phyloP scores from a whole-genome alignment of 1,140 invertebrate species.

The Drosophila littoralis region DNA sequence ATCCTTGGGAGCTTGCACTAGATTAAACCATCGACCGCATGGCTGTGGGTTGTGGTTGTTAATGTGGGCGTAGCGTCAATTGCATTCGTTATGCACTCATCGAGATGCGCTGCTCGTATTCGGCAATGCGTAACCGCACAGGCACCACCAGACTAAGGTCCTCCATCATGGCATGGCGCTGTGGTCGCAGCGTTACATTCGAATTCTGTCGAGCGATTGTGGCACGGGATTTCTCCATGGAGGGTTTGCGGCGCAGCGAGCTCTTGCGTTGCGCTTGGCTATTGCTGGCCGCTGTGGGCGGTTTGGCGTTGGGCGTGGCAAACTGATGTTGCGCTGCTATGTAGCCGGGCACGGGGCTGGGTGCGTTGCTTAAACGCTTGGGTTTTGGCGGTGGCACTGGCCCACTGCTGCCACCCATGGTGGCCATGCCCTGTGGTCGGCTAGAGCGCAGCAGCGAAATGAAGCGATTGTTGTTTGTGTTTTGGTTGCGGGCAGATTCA shows the following conservation, averaged over 20 bases:
- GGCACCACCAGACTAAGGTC: conserved; percentile 76
- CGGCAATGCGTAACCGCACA: conserved; percentile 72
- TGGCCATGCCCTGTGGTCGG: conserved; percentile 53
- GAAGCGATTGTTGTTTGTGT: conserved; percentile 51
- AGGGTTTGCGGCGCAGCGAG: conserved; percentile 70
- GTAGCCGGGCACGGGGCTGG: background rate
- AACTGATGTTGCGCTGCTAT: conserved; percentile 33
- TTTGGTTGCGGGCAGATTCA: conserved; percentile 39
- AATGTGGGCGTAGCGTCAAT: background rate
- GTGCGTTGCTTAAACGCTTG: conserved; percentile 48
- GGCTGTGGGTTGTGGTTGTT: background rate
- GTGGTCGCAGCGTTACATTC: conserved; percentile 58
- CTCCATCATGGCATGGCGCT: conserved; percentile 77
- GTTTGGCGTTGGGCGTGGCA: conserved; percentile 48
- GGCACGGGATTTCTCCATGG: conserved; percentile 71
- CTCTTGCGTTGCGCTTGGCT: conserved; percentile 53
- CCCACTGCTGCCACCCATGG: conserved; percentile 33
- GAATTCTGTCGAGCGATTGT: conserved; percentile 68
- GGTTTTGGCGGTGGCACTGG: conserved; percentile 67
- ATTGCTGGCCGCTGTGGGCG: conserved; percentile 21
- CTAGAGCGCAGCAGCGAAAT: conserved; percentile 68
- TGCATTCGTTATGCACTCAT: conserved; percentile 55
- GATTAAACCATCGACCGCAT: background rate
- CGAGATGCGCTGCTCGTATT: conserved; percentile 78
- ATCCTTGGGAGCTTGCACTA: conserved; percentile 65